phyloP scores from a whole-genome alignment of 2,888 invertebrate genomes.

The Meteorus cinctellus region DNA sequence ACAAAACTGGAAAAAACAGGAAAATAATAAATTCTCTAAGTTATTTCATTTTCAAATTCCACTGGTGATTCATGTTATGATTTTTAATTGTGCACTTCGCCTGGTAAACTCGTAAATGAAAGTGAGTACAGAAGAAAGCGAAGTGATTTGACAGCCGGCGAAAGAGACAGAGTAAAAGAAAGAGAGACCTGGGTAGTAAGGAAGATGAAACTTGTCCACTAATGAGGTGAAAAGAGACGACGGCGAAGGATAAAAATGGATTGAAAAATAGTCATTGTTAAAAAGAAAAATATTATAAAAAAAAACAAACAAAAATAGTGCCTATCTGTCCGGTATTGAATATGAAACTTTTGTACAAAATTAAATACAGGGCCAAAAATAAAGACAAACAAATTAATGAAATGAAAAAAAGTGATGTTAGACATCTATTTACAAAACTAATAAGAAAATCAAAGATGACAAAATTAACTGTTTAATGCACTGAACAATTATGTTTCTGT shows the following conservation, averaged over 20 bases:
- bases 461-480: conserved; percentile 51
- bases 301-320: conserved; percentile 61
- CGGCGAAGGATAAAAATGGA: conserved; percentile 26
- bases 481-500: conserved; percentile 56
- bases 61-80: neutral
- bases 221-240: neutral
- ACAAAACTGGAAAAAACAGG: neutral
- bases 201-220: neutral
- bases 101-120: neutral
- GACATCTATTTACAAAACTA: conserved; percentile 60
- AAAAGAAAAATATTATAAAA: conserved; percentile 54
- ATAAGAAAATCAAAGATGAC: conserved; percentile 36
- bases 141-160: neutral
- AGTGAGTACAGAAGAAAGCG: neutral
- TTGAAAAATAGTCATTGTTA: conserved; percentile 36
- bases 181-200: neutral
- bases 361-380: conserved; percentile 69
- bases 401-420: conserved; percentile 51
- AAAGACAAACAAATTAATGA: conserved; percentile 52
- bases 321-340: conserved; percentile 66
- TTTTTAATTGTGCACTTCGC: neutral
- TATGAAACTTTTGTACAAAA: conserved; percentile 68
- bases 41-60: neutral
- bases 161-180: conserved; percentile 10
- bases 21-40: neutral